phyloP scores from a whole-genome alignment of 2,888 invertebrate genomes.

The Plusia festucae region DNA sequence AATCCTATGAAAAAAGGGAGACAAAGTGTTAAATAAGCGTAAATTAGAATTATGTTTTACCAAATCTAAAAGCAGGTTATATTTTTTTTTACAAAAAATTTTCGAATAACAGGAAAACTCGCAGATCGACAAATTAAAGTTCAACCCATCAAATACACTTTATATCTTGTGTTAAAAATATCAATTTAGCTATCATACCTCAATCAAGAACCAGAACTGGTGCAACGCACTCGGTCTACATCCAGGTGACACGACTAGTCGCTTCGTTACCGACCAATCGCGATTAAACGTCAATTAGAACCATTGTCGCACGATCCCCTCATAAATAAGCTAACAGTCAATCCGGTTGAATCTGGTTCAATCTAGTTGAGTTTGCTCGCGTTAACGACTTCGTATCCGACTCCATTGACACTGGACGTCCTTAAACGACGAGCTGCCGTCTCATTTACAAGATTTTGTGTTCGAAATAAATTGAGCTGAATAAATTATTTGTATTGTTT shows the following conservation, averaged over 20 bases:
- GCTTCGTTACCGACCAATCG: slow-evolving; percentile 77
- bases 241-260: slow-evolving; percentile 65
- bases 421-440: slow-evolving; percentile 63
- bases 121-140: slow-evolving; percentile 9
- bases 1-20: not conserved
- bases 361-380: slow-evolving; percentile 57
- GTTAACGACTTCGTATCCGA: slow-evolving; percentile 66
- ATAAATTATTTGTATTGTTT: slow-evolving; percentile 41
- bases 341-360: slow-evolving; percentile 67
- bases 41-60: too few species aligned
- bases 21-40: too few species aligned
- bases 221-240: slow-evolving; percentile 44
- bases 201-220: slow-evolving; percentile 31
- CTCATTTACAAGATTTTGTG: slow-evolving; percentile 59
- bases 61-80: too few species aligned
- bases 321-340: slow-evolving; percentile 78
- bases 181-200: slow-evolving; percentile 29
- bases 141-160: not conserved
- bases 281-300: slow-evolving; percentile 85
- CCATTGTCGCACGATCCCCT: slow-evolving; percentile 79
- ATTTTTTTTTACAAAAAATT: too few species aligned
- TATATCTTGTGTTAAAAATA: slow-evolving; percentile 9
- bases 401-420: slow-evolving; percentile 61
- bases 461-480: slow-evolving; percentile 54
- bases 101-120: too few species aligned